Percentiles rank a stretch among this genome's conserved stretches.
Conservation (phyloP, 92 coral and sea anemone genomes). For the Porites lobata region DNA sequence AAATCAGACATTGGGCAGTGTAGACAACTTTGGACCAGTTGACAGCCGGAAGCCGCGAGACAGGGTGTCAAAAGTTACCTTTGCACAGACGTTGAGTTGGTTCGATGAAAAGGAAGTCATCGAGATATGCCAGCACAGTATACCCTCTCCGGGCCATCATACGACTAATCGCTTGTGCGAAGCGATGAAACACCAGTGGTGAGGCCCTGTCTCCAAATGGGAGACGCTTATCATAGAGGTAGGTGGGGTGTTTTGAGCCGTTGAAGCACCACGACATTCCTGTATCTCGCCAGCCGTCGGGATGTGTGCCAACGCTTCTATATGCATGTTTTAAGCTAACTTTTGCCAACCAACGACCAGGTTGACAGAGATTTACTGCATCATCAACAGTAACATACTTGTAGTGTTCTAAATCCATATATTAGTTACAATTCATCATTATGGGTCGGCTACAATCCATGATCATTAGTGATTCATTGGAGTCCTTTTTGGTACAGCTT, state of each 20-base stretch:
- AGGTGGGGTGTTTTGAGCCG: neutral
- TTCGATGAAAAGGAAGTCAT: conserved; percentile 13
- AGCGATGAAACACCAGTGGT: conserved; percentile 21
- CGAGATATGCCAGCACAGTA: conserved; percentile 35
- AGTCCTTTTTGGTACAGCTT: conserved; percentile 53
- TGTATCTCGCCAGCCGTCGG: conserved; percentile 20
- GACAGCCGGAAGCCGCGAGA: conserved; percentile 32
- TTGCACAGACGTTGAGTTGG: conserved; percentile 34
- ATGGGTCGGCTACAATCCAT: conserved; percentile 40
- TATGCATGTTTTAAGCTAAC: no score
- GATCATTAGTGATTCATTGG: conserved; percentile 31
- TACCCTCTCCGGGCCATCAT: conserved; percentile 21
- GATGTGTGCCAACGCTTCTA: neutral
- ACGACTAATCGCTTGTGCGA: conserved; percentile 36
- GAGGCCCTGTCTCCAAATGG: conserved; percentile 2
- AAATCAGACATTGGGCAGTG: no score
- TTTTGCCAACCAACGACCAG: neutral
- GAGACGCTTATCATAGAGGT: conserved; percentile 22
- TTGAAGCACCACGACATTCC: conserved; percentile 19
- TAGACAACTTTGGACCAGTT: neutral
- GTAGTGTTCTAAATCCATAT: conserved; percentile 38
- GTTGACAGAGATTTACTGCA: conserved; percentile 6
- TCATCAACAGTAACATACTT: neutral
- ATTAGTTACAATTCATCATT: conserved; percentile 6
- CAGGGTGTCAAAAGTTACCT: conserved; percentile 12